phyloP scores from a whole-genome alignment of 1,140 invertebrate genomes.

The Drosophila arawakana region DNA sequence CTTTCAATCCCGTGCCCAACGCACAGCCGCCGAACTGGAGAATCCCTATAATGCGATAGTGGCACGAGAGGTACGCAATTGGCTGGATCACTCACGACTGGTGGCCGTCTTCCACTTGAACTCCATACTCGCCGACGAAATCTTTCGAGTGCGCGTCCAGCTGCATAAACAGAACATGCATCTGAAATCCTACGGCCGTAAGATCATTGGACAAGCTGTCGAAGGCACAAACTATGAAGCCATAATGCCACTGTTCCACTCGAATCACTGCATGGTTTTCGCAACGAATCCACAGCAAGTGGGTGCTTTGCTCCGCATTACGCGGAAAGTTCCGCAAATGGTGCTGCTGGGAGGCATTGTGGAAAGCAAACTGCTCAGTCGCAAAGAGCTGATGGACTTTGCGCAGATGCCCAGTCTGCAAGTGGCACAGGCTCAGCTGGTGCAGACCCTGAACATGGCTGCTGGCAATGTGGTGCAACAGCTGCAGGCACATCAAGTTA shows the following conservation, averaged over 20 bases:
- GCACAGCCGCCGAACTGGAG: constrained; percentile 70
- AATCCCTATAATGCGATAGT: constrained; percentile 90
- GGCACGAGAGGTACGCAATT: constrained; percentile 88
- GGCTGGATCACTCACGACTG: constrained; percentile 89
- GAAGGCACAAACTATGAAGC: constrained; percentile 87
- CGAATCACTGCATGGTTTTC: constrained; percentile 87
- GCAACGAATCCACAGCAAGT: constrained; percentile 86
- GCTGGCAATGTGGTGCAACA: constrained; percentile 87
- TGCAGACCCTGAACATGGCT: constrained; percentile 87
- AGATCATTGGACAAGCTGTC: constrained; percentile 87
- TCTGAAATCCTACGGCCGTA: constrained; percentile 87
- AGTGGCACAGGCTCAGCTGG: constrained; percentile 87
- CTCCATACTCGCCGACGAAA: constrained; percentile 87
- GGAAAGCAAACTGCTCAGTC: constrained; percentile 87
- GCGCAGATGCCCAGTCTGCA: constrained; percentile 87
- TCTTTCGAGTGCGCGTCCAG: constrained; percentile 87
- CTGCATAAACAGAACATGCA: constrained; percentile 88
- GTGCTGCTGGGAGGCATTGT: constrained; percentile 89
- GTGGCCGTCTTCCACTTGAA: constrained; percentile 89
- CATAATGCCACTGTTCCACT: constrained; percentile 86
- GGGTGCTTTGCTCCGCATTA: constrained; percentile 86
- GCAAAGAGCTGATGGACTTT: constrained; percentile 88
- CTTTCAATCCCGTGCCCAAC: constrained; percentile 55
- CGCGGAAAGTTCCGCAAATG: constrained; percentile 87
- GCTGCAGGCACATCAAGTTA: constrained; percentile 88